Evolutionary conservation across 2,797 vertebrate genomes (phyloP).

Genomic region (Notamacropus eugenii): DNA sequence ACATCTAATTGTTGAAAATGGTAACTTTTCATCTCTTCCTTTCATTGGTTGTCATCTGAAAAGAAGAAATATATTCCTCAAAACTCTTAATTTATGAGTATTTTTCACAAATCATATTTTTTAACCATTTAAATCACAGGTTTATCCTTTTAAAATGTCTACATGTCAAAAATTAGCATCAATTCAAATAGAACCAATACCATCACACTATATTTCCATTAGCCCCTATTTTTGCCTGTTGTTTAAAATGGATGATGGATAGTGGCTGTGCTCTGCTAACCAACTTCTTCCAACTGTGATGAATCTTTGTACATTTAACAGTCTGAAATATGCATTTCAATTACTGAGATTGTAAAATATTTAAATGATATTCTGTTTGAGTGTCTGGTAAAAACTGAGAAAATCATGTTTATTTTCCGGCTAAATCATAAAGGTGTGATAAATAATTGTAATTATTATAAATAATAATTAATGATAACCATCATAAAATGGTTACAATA

Average conservation of each 20-base stretch:
- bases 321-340: slow-evolving; percentile 15
- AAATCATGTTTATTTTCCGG: slow-evolving; percentile 14
- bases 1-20: not conserved
- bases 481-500: not conserved
- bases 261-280: not conserved
- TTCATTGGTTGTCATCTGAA: not conserved
- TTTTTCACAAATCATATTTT: not conserved
- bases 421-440: slow-evolving; percentile 4
- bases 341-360: not conserved
- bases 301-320: not conserved
- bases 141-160: slow-evolving; percentile 43
- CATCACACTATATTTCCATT: not conserved
- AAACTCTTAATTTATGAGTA: not conserved
- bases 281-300: not conserved
- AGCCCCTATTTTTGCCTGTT: not conserved
- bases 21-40: not conserved
- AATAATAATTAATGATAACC: too few relatives aligned
- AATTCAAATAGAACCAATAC: not conserved
- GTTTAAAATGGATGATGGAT: not conserved
- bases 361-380: not conserved
- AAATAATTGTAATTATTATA: not conserved
- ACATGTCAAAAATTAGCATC: not conserved
- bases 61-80: not conserved
- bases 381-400: not conserved
- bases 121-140: not conserved